A percentile compares a stretch with the other conserved stretches of the same genome.
Conservation (phyloP, 2,888 invertebrate species). For the Drosophila niveifrons region DNA sequence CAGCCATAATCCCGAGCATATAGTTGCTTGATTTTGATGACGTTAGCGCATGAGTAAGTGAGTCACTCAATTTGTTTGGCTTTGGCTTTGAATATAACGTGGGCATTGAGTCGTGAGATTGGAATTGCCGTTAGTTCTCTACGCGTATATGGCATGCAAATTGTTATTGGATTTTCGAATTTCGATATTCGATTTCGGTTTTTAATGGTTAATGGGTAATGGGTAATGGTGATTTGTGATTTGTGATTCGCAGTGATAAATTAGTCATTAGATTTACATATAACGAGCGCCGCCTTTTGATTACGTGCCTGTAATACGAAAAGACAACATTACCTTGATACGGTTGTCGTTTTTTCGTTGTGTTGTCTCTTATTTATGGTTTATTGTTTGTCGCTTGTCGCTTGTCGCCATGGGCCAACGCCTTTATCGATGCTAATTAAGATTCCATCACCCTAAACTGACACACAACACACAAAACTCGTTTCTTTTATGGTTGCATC, state of each 20-base stretch:
- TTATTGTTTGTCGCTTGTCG: background rate
- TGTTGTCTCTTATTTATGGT: background rate
- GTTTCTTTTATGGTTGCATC: conserved; percentile 32
- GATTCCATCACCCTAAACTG: conserved; percentile 23
- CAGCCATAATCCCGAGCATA: conserved; percentile 17
- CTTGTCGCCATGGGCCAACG: conserved; percentile 8
- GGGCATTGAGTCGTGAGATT: conserved; percentile 42
- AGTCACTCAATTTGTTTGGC: background rate
- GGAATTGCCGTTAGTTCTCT: conserved; percentile 61
- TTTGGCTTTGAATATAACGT: too few species aligned
- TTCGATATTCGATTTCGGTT: background rate
- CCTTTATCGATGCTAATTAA: conserved; percentile 43
- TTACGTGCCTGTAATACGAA: conserved; percentile 53
- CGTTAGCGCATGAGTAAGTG: conserved; percentile 20
- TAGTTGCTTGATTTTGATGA: conserved; percentile 30
- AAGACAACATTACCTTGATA: conserved; percentile 29
- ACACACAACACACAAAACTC: conserved; percentile 15
- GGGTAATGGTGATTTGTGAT: conserved; percentile 18
- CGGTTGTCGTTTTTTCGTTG: conserved; percentile 2
- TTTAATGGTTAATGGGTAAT: background rate
- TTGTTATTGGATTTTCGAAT: conserved; percentile 15
- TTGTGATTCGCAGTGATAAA: conserved; percentile 30
- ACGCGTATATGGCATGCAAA: conserved; percentile 57
- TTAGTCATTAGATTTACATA: conserved; percentile 59
- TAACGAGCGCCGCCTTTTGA: conserved; percentile 11